Evolutionary conservation across 2,888 invertebrate species (phyloP).

Genomic region (Nudaria mundana): DNA sequence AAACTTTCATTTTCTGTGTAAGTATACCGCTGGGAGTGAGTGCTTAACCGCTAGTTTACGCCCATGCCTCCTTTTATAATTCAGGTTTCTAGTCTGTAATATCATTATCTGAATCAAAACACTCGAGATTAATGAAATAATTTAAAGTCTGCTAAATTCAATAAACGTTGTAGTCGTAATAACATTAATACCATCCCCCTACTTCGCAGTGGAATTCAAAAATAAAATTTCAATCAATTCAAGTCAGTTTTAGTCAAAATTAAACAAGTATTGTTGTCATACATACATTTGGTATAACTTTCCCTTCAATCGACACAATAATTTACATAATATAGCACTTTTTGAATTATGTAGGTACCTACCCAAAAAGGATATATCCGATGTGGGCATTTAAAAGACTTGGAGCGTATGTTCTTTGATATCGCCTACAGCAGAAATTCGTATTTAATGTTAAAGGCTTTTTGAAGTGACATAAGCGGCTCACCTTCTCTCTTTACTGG

Average conservation of each 20-base stretch:
- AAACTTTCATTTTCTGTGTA: constrained; percentile 46
- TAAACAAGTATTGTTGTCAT: no score
- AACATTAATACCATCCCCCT: constrained; percentile 37
- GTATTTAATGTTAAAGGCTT: constrained; percentile 39
- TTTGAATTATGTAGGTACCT: constrained; percentile 11
- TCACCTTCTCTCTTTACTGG: constrained; percentile 69
- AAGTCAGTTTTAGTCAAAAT: no score
- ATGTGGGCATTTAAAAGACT: not conserved
- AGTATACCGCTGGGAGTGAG: constrained; percentile 32
- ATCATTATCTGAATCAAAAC: constrained; percentile 25
- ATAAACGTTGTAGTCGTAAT: constrained; percentile 47
- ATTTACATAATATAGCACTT: no score
- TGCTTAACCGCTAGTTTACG: constrained; percentile 25
- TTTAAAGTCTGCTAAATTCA: constrained; percentile 27
- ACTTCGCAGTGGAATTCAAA: no score
- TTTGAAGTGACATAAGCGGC: constrained; percentile 55
- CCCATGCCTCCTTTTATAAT: constrained; percentile 34
- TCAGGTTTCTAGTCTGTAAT: constrained; percentile 35
- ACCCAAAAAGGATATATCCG: not conserved
- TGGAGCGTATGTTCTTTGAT: no score
- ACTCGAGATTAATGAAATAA: constrained; percentile 38
- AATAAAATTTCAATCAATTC: no score
- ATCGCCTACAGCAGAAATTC: constrained; percentile 42
- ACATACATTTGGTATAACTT: not conserved
- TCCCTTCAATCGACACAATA: constrained; percentile 7